Percentiles rank a stretch among this genome's conserved stretches.
Evolutionary conservation across 2,113 vertebrate species (phyloP).

Genomic region (Ammospiza nelsoni): DNA sequence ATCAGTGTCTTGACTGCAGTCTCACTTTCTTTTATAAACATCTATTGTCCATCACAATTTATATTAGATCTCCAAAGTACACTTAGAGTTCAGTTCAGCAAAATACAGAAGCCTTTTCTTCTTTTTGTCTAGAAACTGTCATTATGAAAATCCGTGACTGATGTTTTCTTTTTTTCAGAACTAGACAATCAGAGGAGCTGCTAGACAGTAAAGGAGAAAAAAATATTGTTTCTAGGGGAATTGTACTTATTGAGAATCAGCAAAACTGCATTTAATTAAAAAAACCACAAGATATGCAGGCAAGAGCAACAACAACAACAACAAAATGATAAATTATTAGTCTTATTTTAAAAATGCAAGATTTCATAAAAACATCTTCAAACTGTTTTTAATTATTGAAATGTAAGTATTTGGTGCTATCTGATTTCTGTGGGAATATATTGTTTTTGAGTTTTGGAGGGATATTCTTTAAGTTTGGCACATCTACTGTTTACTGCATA

Average conservation of each 20-base stretch:
- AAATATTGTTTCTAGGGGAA: background rate
- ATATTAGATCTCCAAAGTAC: background rate
- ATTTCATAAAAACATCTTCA: background rate
- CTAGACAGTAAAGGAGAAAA: background rate
- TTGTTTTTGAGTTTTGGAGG: background rate
- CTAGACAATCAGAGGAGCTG: background rate
- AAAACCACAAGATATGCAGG: background rate
- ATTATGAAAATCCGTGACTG: background rate
- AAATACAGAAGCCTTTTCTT: background rate
- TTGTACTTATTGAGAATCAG: background rate
- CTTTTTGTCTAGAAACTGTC: background rate
- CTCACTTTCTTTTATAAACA: background rate
- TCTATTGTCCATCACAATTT: background rate
- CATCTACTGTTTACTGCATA: background rate
- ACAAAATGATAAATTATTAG: background rate
- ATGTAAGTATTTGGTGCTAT: background rate
- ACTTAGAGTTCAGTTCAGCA: background rate
- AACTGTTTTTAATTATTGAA: background rate
- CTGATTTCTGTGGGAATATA: background rate
- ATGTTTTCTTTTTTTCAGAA: background rate
- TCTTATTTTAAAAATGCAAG: background rate
- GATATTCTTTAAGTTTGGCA: background rate
- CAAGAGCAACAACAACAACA: background rate
- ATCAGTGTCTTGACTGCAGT: background rate
- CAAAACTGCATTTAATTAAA: background rate